Percentiles rank a stretch among this genome's conserved stretches.
These are phyloP conservation scores for Aphelenchoides fujianensis DNA, from an alignment of 1,140 invertebrate genomes.

Conservation along the genomic window DNA sequence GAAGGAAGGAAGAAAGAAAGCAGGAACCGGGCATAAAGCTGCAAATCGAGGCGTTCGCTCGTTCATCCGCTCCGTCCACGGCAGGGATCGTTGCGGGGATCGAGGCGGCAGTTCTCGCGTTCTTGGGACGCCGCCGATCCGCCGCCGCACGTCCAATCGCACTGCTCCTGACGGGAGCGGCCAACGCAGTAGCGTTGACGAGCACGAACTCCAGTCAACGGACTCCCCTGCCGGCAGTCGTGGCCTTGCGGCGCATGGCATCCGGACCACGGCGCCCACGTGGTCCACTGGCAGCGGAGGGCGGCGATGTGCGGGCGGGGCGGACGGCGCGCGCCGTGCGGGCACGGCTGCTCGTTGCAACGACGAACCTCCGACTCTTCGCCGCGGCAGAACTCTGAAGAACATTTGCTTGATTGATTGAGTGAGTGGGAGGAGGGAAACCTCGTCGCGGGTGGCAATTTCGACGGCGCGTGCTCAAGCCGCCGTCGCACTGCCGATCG, in stretches of 20 bases:
- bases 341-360: conserved; percentile 5
- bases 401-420: background rate
- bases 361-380: background rate
- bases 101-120: background rate
- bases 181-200: conserved; percentile 1
- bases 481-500: background rate
- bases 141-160: background rate
- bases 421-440: background rate
- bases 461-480: background rate
- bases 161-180: too few species aligned
- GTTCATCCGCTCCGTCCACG: too few species aligned
- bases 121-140: background rate
- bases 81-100: background rate
- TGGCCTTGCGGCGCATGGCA: background rate
- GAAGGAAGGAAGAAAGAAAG: too few species aligned
- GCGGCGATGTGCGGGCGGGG: background rate
- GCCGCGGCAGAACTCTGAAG: background rate
- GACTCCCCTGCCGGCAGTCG: background rate
- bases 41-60: too few species aligned
- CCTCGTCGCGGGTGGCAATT: background rate
- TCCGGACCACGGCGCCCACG: background rate
- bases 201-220: background rate
- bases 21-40: too few species aligned
- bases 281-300: background rate
- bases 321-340: background rate